Evolutionary conservation across 2,888 invertebrate species (phyloP), one percentile per base, ranked within the genome.

Genomic region (Himalopsyche japonica): DNA sequence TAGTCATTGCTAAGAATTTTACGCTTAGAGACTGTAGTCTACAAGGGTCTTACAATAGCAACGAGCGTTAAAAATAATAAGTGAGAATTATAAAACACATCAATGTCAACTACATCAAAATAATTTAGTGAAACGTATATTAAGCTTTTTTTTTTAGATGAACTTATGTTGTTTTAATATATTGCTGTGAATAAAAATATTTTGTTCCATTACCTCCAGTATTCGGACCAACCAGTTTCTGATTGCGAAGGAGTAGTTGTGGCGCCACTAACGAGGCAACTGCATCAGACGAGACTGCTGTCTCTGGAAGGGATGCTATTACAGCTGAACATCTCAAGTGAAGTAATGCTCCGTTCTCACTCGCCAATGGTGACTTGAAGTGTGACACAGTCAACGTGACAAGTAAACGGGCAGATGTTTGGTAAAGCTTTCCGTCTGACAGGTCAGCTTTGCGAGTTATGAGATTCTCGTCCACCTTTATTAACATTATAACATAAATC

Each of bases 251-350:
- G 12, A 86, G 79, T 27, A 81, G 20, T 20, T 82, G 84, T 87
- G 87, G 84, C 87, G 88, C 47, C 88, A 86, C 80, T 34, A 84
- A 18, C 6, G 82, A 76, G 3, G 84, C 82, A 6, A 48, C 34
- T 3, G 79, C 82, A 0, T 82, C 82, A 15, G 80, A 47, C 3
- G 70, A 47, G 24, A 32, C 78, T 24, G 34, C 76, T 12, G 81
- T 79, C 15, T 34, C 70, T n/a, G 84, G 79, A 20, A 82, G 48
- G 15, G 79, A 37, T 27, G 32, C 24, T 2, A 84, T n/a, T 2
- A 32, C 48, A 0, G 84, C 48, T 6, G 80, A 37, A 20, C 84
- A 84, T 24, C 27, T 79, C 47, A 84, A 64, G 6, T 79, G 79
- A 76, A 84, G 70, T 24, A 30, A 24, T 32, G 34, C 34, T 0